Conservation (phyloP, 1,140 invertebrate species). For the Drosophila pachea region DNA sequence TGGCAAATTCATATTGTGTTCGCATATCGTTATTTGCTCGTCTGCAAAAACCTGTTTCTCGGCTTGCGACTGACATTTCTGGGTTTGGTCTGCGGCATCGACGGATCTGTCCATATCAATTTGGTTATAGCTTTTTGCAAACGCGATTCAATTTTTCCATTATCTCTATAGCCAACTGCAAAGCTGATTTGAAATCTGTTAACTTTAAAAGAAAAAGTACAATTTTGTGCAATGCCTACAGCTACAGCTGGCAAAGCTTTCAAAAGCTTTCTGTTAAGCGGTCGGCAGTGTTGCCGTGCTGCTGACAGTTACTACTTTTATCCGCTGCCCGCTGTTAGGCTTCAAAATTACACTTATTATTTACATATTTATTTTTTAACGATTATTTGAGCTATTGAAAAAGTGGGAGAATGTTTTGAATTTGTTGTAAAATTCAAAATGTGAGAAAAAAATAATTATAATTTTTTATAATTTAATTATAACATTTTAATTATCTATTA, state of each 20-base stretch:
- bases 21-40: conserved; percentile 4
- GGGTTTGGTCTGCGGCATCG: neutral
- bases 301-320: conserved; percentile 15
- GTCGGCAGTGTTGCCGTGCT: conserved; percentile 57
- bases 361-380: neutral
- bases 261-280: conserved; percentile 32
- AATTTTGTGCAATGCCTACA: too few species aligned
- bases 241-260: conserved; percentile 30
- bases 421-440: neutral
- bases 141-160: too few species aligned
- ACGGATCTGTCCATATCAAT: neutral
- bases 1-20: conserved; percentile 24
- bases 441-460: neutral
- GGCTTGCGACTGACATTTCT: conserved; percentile 7
- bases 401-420: too few species aligned
- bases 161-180: too few species aligned
- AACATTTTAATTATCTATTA: too few species aligned
- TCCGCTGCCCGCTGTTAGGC: neutral
- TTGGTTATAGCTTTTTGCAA: neutral
- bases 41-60: conserved; percentile 34
- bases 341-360: neutral
- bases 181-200: too few species aligned
- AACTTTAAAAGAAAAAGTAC: too few species aligned
- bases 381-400: too few species aligned
- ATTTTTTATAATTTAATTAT: neutral